These are phyloP conservation scores for Thamnophis elegans DNA, from an alignment of 2,797 vertebrate genomes.

Conservation along the genomic window DNA sequence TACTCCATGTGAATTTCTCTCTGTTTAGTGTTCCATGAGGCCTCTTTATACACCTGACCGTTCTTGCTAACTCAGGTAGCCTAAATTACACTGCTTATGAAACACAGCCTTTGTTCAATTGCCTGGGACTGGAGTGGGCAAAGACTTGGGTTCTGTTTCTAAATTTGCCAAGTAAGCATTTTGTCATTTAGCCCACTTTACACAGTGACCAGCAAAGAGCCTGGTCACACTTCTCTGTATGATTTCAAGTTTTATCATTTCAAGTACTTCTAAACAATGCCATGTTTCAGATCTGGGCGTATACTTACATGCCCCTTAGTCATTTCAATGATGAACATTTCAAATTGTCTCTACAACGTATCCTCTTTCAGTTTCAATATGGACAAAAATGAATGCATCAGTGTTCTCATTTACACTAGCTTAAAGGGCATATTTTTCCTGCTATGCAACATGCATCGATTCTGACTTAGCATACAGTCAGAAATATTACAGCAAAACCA, in stretches of 20 bases:
- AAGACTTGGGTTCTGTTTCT: constrained; percentile 38
- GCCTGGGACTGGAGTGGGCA: constrained; percentile 62
- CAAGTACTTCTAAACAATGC: constrained; percentile 60
- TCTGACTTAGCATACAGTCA: constrained; percentile 10
- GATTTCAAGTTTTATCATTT: constrained; percentile 57
- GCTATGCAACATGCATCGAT: constrained; percentile 25
- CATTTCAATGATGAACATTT: constrained; percentile 59
- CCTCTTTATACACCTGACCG: constrained; percentile 70
- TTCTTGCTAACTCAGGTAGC: constrained; percentile 65
- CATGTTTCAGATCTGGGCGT: constrained; percentile 59
- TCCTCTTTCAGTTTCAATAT: constrained; percentile 47
- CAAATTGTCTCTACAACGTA: constrained; percentile 48
- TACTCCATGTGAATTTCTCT: constrained; percentile 76
- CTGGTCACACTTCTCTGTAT: constrained; percentile 51
- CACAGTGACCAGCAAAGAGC: constrained; percentile 55
- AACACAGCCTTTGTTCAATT: constrained; percentile 75
- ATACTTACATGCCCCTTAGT: constrained; percentile 56
- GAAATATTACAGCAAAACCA: not conserved
- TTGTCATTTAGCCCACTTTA: constrained; percentile 75
- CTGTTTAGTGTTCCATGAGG: constrained; percentile 71
- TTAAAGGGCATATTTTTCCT: constrained; percentile 32
- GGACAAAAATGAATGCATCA: constrained; percentile 28
- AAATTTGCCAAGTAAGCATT: constrained; percentile 68
- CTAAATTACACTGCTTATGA: constrained; percentile 70
- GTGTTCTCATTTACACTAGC: constrained; percentile 39